Evolutionary conservation across 1,140 invertebrate species (phyloP).

Genomic region (Drosophila lacteicornis): DNA sequence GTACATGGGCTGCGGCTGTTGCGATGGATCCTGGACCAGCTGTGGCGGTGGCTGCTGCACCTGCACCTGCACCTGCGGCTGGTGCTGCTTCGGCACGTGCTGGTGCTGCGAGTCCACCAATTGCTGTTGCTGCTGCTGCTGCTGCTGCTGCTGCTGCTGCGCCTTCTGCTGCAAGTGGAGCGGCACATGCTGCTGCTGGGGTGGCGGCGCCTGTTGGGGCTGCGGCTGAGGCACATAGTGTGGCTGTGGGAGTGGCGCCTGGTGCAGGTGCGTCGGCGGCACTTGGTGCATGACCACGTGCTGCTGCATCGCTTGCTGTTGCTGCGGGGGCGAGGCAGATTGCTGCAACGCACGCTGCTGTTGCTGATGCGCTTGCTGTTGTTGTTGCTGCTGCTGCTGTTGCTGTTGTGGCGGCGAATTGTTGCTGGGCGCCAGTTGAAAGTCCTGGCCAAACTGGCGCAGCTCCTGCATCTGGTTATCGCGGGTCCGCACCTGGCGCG

Average conservation of each 20-base stretch:
- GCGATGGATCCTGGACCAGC: conserved; percentile 47
- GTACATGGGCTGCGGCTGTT: conserved; percentile 61
- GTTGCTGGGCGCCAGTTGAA: conserved; percentile 64
- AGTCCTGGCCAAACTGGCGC: conserved; percentile 80
- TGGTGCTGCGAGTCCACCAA: conserved; percentile 68
- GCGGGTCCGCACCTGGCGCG: conserved; percentile 73
- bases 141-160: conserved; percentile 84
- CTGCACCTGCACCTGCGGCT: conserved; percentile 62
- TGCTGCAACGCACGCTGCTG: conserved; percentile 74
- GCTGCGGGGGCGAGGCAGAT: conserved; percentile 63
- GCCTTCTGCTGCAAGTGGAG: conserved; percentile 83
- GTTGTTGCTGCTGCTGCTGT: conserved; percentile 48
- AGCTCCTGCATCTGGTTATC: conserved; percentile 80
- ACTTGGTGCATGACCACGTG: conserved; percentile 73
- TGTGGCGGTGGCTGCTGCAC: conserved; percentile 57
- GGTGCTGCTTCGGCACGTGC: conserved; percentile 79
- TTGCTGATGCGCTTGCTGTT: conserved; percentile 60
- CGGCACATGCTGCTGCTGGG: conserved; percentile 64
- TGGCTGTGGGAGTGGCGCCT: conserved; percentile 84
- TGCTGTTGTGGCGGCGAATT: conserved; percentile 68
- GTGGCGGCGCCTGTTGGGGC: conserved; percentile 72
- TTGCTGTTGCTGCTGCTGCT: conserved; percentile 44
- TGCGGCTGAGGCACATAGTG: conserved; percentile 83
- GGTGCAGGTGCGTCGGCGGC: conserved; percentile 64
- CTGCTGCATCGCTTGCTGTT: conserved; percentile 52